These are phyloP conservation scores for Eurypyga helias DNA, from an alignment of 2,113 vertebrate species.

Conservation along the genomic window DNA sequence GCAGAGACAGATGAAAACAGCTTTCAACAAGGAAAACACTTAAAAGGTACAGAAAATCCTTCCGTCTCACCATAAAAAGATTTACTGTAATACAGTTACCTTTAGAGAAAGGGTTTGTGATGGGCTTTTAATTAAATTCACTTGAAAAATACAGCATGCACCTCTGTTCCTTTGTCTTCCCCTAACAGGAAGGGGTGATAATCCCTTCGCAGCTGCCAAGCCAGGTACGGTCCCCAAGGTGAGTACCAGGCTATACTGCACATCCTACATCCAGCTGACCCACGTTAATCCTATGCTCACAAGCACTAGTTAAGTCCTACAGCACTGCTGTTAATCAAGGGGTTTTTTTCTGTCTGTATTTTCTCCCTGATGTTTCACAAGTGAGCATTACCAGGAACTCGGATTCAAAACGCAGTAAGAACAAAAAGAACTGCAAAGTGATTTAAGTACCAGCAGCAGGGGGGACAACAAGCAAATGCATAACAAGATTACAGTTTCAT, in stretches of 20 bases:
- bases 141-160: not conserved
- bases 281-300: not conserved
- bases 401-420: not conserved
- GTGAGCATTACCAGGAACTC: not conserved
- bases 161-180: not conserved
- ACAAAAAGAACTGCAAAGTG: not conserved
- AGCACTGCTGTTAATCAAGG: not conserved
- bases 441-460: not conserved
- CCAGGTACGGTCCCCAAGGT: not conserved
- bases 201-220: not conserved
- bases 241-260: not conserved
- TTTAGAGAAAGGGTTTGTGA: not conserved
- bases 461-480: conserved; percentile 4
- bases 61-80: not conserved
- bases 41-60: not conserved
- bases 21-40: not conserved
- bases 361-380: not conserved
- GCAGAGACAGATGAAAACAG: not conserved
- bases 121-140: conserved; percentile 13
- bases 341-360: not conserved
- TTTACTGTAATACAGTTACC: not conserved
- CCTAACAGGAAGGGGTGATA: not conserved
- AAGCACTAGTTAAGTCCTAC: not conserved
- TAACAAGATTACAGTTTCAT: conserved; percentile 39
- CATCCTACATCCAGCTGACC: not conserved